Percentiles rank a stretch among this genome's conserved stretches.
phyloP scores from a whole-genome alignment of 2,797 vertebrate genomes.

The Mormyrops boulengeri region DNA sequence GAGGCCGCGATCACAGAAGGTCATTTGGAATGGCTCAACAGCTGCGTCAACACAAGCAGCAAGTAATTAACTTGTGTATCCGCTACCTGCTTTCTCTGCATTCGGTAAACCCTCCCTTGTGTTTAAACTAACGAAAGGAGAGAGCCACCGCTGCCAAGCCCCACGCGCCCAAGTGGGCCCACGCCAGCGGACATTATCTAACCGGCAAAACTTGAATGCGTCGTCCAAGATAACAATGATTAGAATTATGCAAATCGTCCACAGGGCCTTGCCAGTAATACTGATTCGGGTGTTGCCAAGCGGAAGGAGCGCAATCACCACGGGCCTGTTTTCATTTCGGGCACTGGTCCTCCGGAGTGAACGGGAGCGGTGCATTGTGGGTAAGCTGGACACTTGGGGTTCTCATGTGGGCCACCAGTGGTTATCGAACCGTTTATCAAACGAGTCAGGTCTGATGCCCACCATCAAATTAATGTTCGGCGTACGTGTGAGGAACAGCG shows the following conservation, averaged over 20 bases:
- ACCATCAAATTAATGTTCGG: constrained; percentile 20
- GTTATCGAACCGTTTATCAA: constrained; percentile 19
- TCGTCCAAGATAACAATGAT: constrained; percentile 23
- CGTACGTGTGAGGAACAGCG: constrained; percentile 11
- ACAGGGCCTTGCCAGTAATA: neutral
- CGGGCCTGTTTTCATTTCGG: constrained; percentile 11
- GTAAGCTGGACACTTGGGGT: neutral
- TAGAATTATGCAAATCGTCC: constrained; percentile 26
- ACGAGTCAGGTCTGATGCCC: neutral
- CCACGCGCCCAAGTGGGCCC: neutral
- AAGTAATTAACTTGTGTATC: constrained; percentile 19
- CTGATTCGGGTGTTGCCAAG: constrained; percentile 14
- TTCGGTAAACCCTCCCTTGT: constrained; percentile 2
- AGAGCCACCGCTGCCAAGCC: neutral
- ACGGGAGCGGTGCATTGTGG: neutral
- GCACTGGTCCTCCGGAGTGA: neutral
- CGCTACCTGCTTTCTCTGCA: neutral
- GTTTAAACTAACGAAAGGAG: constrained; percentile 8
- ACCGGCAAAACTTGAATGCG: constrained; percentile 13
- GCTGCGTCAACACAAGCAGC: constrained; percentile 19
- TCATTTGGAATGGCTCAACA: neutral
- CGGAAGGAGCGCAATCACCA: constrained; percentile 11
- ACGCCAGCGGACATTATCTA: constrained; percentile 6
- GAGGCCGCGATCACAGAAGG: neutral
- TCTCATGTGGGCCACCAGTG: neutral